Conservation (phyloP, 2,888 invertebrate species). For the Acrobasis suavella region DNA sequence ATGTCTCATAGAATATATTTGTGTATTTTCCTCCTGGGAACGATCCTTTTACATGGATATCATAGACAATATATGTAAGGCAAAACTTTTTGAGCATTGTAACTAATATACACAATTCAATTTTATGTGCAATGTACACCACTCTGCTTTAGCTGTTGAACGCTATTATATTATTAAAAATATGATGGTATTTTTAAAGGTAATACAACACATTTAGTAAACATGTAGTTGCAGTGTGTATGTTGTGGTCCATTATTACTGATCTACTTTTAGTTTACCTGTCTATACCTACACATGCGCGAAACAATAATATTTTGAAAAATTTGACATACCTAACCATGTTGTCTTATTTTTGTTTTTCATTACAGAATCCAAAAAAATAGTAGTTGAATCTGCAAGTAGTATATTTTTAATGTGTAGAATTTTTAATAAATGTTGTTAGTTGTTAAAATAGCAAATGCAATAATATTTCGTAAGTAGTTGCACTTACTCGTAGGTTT, state of each 20-base stretch:
- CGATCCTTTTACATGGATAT: slow-evolving; percentile 16
- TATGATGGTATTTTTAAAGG: not conserved
- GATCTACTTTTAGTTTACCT: too few species aligned
- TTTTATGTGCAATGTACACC: slow-evolving; percentile 14
- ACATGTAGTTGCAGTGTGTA: too few species aligned
- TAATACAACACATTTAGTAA: not conserved
- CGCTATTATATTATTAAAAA: not conserved
- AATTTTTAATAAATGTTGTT: slow-evolving; percentile 57
- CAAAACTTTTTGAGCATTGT: slow-evolving; percentile 17
- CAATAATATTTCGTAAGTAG: slow-evolving; percentile 80
- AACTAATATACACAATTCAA: slow-evolving; percentile 4
- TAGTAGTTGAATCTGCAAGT: slow-evolving; percentile 7
- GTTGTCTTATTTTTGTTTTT: not conserved
- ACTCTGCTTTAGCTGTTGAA: slow-evolving; percentile 12
- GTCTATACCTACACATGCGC: too few species aligned
- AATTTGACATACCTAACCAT: not conserved
- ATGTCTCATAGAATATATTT: slow-evolving; percentile 22
- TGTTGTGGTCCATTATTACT: too few species aligned
- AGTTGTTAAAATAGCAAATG: slow-evolving; percentile 69
- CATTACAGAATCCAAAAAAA: not conserved
- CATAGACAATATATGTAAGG: slow-evolving; percentile 22
- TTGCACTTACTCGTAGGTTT: slow-evolving; percentile 66
- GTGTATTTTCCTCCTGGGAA: slow-evolving; percentile 10
- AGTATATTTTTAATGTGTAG: slow-evolving; percentile 40
- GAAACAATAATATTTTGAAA: too few species aligned